A percentile compares a stretch with the other conserved stretches of the same genome.
phyloP scores from a whole-genome alignment of 1,140 invertebrate genomes.

The Ericerus pela region DNA sequence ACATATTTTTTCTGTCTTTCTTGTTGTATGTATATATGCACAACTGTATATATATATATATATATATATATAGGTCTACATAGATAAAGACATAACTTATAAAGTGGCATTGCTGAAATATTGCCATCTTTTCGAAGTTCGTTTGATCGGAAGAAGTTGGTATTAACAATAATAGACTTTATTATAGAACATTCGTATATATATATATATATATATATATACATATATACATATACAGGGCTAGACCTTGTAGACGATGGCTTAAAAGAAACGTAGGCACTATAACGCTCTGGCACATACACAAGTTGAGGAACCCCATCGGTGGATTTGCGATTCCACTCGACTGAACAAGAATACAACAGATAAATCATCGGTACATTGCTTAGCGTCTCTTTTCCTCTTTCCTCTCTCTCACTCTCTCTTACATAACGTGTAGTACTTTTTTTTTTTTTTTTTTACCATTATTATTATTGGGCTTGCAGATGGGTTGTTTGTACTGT shows the following conservation, averaged over 20 bases:
- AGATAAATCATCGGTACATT: slow-evolving; percentile 5
- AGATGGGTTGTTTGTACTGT: slow-evolving; percentile 7
- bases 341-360: slow-evolving; percentile 4
- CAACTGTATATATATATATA: background rate
- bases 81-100: too few species aligned
- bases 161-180: slow-evolving; percentile 2
- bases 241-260: too few species aligned
- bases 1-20: background rate
- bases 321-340: slow-evolving; percentile 7
- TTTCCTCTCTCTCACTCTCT: background rate
- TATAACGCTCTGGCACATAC: too few species aligned
- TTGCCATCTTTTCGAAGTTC: background rate
- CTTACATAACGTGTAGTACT: too few species aligned
- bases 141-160: slow-evolving; percentile 1
- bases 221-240: too few species aligned
- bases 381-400: too few species aligned
- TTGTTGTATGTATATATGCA: background rate
- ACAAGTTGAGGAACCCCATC: background rate
- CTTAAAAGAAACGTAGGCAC: too few species aligned
- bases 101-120: slow-evolving; percentile 1
- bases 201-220: too few species aligned
- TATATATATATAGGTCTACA: too few species aligned
- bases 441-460: too few species aligned
- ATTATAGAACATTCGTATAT: background rate
- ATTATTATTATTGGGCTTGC: background rate